These are phyloP conservation scores for Microtus richardsoni DNA, from an alignment of 2,113 vertebrate genomes.

Conservation along the genomic window DNA sequence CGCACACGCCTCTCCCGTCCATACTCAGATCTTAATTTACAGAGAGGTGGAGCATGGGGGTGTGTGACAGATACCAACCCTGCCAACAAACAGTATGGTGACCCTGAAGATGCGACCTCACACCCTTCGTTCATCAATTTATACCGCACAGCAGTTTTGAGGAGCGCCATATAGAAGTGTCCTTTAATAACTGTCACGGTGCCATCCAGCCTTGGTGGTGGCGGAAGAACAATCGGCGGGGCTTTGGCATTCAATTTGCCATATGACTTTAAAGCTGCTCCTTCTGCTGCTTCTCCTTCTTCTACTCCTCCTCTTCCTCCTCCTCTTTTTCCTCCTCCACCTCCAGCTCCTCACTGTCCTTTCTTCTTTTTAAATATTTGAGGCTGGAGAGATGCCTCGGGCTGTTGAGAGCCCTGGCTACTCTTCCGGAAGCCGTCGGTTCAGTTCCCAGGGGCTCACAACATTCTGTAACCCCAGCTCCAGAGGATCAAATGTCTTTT, in stretches of 20 bases:
- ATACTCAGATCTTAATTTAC: background rate
- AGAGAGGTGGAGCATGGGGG: background rate
- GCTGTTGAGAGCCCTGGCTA: background rate
- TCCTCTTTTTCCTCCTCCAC: background rate
- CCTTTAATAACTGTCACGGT: background rate
- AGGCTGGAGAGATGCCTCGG: background rate
- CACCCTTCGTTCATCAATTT: background rate
- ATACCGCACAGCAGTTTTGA: background rate
- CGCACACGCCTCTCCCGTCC: background rate
- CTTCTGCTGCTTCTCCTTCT: background rate
- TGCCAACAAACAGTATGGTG: background rate
- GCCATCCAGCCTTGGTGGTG: background rate
- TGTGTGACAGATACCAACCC: too few species aligned
- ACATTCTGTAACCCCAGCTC: background rate
- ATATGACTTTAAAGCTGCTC: background rate
- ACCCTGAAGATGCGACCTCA: background rate
- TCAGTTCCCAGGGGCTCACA: background rate
- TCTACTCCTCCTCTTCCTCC: rapidly evolving
- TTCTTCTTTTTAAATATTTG: background rate
- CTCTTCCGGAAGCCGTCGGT: background rate
- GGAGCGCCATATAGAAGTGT: background rate
- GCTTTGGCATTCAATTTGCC: background rate
- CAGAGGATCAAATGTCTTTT: background rate
- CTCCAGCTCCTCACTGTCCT: background rate
- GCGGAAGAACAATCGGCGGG: background rate